Base-by-base conservation (phyloP, 2,888 invertebrate genomes). In the Acanthosepion lycidas region DNA sequence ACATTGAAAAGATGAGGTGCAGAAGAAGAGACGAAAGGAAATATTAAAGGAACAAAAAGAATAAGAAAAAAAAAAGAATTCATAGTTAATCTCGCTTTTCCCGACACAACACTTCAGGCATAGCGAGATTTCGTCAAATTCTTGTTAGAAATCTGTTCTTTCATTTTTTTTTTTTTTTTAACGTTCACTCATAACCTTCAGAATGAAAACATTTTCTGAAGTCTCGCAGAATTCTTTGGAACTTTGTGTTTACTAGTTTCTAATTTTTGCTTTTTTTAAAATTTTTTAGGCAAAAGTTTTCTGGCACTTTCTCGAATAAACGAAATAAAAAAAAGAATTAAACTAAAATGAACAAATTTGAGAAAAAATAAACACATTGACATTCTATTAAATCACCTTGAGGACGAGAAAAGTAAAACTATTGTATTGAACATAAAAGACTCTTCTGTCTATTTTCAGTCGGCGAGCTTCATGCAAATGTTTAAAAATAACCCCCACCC, bases 41-140 rank as follows among this genome's bases (percentile, higher is more conserved):
- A 78, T 78, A n/a, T 3, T 6, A 59, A 59, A 23, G 23, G 6
- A 6, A 59, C 1, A 3, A 42, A 15, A 15, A 1, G 12, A 78
- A n/a, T n/a, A n/a, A n/a, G 4, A 78, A n/a, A n/a, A 6, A 28
- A 12, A 78, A 78, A 6, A 28, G 8, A 12, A 5, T n/a, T 9
- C 2, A 78, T 28, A 8, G 23, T 23, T 64, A 64, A 64, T 78
- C n/a, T 78, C n/a, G 78, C n/a, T 33, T 33, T 78, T 78, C n/a
- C n/a, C n/a, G 78, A 78, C n/a, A n/a, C 33, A 42, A 15, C 59
- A 59, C 78, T 78, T 78, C 9, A 78, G 78, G 78, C n/a, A 78
- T n/a, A n/a, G 78, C n/a, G 78, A 78, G 78, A 78, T 78, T 78
- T 78, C n/a, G n/a, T n/a, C n/a, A 78, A 78, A n/a, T 78, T n/a